These are phyloP conservation scores for Acanthochromis polyacanthus DNA, from an alignment of 2,113 vertebrate species.

Conservation along the genomic window DNA sequence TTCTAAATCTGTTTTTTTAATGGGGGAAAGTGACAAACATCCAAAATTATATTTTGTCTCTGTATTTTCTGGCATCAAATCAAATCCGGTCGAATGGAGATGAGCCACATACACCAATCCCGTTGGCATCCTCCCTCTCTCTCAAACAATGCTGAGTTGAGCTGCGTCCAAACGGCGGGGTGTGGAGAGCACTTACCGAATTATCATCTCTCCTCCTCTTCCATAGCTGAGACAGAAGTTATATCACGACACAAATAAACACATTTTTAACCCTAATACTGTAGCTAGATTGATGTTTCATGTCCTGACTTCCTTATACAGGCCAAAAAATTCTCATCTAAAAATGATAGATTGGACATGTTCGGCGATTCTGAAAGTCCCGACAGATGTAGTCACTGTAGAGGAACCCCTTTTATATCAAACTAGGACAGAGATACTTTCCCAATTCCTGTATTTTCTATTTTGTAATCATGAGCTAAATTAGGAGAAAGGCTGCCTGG, in stretches of 20 bases:
- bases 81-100: constrained; percentile 30
- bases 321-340: neutral
- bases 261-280: constrained; percentile 4
- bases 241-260: neutral
- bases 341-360: neutral
- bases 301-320: neutral
- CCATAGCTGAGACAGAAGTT: neutral
- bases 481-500: neutral
- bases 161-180: constrained; percentile 28
- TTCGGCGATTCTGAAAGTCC: neutral
- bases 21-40: constrained; percentile 17
- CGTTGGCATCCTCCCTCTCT: constrained; percentile 25
- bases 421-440: neutral
- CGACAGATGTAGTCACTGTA: constrained; percentile 16
- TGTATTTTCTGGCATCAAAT: constrained; percentile 43
- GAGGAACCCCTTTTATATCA: neutral
- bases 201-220: constrained; percentile 6
- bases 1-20: constrained; percentile 30
- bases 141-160: constrained; percentile 43
- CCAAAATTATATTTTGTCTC: constrained; percentile 46
- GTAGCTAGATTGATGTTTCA: neutral
- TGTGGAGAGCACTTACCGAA: constrained; percentile 24
- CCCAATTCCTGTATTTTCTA: neutral
- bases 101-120: constrained; percentile 26
- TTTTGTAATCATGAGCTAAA: neutral